Percentiles rank a stretch among this genome's conserved stretches.
Conservation (phyloP, 2,113 vertebrate species). For the Siphamia tubifer region DNA sequence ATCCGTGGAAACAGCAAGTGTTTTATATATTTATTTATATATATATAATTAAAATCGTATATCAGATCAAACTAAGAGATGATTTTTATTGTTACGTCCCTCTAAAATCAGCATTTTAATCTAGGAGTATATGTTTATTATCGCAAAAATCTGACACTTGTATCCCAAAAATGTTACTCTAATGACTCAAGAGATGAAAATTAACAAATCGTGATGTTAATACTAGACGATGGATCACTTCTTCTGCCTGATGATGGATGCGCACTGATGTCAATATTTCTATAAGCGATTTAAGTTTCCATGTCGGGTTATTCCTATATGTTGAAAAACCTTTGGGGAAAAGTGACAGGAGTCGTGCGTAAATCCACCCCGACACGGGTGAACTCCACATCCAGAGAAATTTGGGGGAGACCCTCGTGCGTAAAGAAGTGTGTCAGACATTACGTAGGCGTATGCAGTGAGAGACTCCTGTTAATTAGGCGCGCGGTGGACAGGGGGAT, state of each 20-base stretch:
- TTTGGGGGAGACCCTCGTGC: slow-evolving; percentile 69
- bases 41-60: background rate
- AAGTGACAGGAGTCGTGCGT: slow-evolving; percentile 30
- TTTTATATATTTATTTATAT: background rate
- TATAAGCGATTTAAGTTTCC: background rate
- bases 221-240: slow-evolving; percentile 50
- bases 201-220: slow-evolving; percentile 51
- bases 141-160: too few relatives aligned
- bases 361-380: slow-evolving; percentile 3
- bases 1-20: background rate
- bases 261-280: background rate
- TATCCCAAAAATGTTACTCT: too few relatives aligned
- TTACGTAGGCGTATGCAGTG: slow-evolving; percentile 32
- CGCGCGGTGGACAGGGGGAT: background rate
- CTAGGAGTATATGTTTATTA: too few relatives aligned
- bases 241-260: slow-evolving; percentile 41
- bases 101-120: background rate
- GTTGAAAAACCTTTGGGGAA: background rate
- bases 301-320: background rate
- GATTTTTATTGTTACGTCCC: background rate
- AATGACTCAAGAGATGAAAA: too few relatives aligned
- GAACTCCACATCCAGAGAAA: slow-evolving; percentile 25
- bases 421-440: slow-evolving; percentile 62
- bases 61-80: background rate
- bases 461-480: slow-evolving; percentile 20